These are phyloP conservation scores for Macrotus californicus DNA, from an alignment of 2,113 vertebrate genomes.

Conservation along the genomic window DNA sequence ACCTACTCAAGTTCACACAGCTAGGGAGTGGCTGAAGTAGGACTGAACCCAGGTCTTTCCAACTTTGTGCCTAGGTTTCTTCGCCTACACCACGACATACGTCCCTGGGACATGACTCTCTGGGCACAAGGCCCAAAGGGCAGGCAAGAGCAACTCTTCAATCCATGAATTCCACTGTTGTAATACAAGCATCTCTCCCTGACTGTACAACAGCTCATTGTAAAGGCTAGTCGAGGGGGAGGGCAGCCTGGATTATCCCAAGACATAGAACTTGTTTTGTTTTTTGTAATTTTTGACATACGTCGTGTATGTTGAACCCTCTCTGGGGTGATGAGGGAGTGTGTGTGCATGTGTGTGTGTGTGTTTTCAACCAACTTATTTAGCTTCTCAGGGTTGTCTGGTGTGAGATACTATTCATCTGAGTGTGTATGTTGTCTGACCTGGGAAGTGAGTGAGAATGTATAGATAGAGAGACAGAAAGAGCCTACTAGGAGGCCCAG, in stretches of 20 bases:
- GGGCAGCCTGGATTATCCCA: not conserved
- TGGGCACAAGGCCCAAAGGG: not conserved
- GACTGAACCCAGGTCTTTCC: not conserved
- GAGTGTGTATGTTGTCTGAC: not conserved
- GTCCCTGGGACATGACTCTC: not conserved
- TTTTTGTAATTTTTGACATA: not conserved
- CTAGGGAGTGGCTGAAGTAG: not conserved
- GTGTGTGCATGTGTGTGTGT: too few species aligned
- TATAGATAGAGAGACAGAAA: not conserved
- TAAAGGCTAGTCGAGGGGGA: not conserved
- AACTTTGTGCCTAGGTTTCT: not conserved
- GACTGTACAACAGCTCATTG: not conserved
- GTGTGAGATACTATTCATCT: not conserved
- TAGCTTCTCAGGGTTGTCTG: not conserved
- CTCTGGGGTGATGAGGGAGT: not conserved
- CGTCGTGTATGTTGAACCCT: not conserved
- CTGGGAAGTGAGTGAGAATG: not conserved
- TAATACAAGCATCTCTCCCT: not conserved
- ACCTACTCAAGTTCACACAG: not conserved
- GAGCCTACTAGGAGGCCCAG: not conserved
- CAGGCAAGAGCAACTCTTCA: not conserved
- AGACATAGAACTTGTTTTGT: not conserved
- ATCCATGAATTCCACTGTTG: not conserved
- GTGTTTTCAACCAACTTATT: not conserved
- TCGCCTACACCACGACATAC: not conserved